Conservation (phyloP, 2,113 vertebrate species). For the Corydoras sp. region DNA sequence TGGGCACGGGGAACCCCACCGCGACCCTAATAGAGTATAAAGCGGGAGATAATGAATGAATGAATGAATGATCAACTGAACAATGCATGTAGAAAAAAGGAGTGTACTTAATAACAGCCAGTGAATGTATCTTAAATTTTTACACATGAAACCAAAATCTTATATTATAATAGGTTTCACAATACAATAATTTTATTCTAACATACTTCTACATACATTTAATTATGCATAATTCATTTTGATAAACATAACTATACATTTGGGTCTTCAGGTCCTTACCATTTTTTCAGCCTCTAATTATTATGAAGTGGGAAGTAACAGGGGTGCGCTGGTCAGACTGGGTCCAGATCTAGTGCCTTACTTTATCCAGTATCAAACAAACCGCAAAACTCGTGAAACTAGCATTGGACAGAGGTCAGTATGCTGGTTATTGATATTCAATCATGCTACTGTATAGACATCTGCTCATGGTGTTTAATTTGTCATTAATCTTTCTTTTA, state of each 20-base stretch:
- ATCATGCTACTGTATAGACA: background rate
- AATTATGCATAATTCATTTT: background rate
- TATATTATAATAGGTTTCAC: too few relatives aligned
- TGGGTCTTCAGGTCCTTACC: slow-evolving; percentile 76
- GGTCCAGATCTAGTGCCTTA: slow-evolving; percentile 84
- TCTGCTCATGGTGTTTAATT: background rate
- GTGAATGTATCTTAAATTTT: too few relatives aligned
- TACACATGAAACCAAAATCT: too few relatives aligned
- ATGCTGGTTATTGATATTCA: too few relatives aligned
- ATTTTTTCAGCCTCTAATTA: slow-evolving; percentile 97
- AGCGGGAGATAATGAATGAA: too few relatives aligned
- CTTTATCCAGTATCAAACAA: slow-evolving; percentile 86
- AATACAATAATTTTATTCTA: too few relatives aligned
- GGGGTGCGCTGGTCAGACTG: slow-evolving; percentile 86
- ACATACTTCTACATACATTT: background rate
- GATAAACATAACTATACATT: background rate
- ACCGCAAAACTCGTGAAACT: slow-evolving; percentile 74
- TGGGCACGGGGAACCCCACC: too few relatives aligned
- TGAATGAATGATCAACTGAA: too few relatives aligned
- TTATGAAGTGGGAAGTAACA: slow-evolving; percentile 89
- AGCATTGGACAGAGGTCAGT: slow-evolving; percentile 82
- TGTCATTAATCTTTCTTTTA: background rate
- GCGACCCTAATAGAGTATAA: too few relatives aligned
- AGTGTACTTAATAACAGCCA: too few relatives aligned
- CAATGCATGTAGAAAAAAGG: too few relatives aligned